phyloP scores from a whole-genome alignment of 2,797 vertebrate species.

The Lagorchestes hirsutus region DNA sequence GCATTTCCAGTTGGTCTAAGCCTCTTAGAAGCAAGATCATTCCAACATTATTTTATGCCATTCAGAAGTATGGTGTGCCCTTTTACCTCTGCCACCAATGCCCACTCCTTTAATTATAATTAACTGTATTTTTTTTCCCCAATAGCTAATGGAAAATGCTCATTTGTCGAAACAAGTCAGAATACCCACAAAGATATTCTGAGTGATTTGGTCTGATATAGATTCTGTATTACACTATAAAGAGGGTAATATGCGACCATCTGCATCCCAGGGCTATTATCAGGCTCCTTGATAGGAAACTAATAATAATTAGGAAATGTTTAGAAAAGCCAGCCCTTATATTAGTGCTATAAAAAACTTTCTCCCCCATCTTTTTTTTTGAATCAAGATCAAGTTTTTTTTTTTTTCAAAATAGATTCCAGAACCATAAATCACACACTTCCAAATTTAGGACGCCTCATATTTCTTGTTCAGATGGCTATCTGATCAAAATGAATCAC shows the following conservation, averaged over 20 bases:
- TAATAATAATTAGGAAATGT: constrained; percentile 4
- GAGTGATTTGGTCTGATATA: background rate
- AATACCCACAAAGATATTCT: background rate
- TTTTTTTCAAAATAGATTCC: background rate
- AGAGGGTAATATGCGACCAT: background rate
- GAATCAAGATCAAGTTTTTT: background rate
- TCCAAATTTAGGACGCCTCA: background rate
- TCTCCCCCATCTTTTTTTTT: constrained; percentile 11
- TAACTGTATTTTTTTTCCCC: background rate
- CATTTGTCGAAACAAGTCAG: background rate
- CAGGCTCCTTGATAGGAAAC: background rate
- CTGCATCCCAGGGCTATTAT: background rate
- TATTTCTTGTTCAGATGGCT: constrained; percentile 1
- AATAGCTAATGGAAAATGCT: constrained; percentile 12
- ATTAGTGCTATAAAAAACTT: background rate
- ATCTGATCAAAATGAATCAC: constrained; percentile 11
- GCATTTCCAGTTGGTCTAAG: background rate
- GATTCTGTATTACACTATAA: background rate
- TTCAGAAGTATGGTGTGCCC: background rate
- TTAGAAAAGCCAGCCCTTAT: background rate
- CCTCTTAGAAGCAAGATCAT: background rate
- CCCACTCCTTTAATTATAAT: background rate
- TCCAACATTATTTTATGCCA: background rate
- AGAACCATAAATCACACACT: background rate
- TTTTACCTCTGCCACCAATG: background rate